Evolutionary conservation across 1,140 invertebrate species (phyloP).

Genomic region (Eurosta solidaginis): DNA sequence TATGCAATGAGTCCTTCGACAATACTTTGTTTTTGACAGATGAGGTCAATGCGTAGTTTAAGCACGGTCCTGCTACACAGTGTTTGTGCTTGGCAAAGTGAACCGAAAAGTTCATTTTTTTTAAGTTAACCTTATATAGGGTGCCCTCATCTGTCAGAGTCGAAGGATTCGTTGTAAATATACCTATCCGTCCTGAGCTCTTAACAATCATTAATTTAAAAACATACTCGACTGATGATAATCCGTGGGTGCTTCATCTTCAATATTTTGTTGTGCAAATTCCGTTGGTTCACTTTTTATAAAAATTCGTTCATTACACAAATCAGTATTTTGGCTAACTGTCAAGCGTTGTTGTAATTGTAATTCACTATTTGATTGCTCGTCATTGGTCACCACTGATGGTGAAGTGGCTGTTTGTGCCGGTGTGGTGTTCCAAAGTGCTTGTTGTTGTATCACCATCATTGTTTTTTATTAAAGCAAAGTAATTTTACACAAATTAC

Average conservation of each 20-base stretch:
- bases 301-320: slow-evolving; percentile 19
- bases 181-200: no score
- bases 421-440: slow-evolving; percentile 22
- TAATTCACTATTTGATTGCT: slow-evolving; percentile 25
- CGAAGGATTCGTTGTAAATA: no score
- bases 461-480: background rate
- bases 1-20: no score
- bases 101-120: no score
- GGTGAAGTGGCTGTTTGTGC: slow-evolving; percentile 12
- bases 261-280: background rate
- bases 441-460: slow-evolving; percentile 37
- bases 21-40: no score
- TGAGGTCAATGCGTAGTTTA: no score
- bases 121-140: no score
- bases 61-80: no score
- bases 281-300: slow-evolving; percentile 2
- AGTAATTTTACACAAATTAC: background rate
- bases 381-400: slow-evolving; percentile 4
- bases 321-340: background rate
- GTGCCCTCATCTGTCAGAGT: no score
- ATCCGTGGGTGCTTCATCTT: background rate
- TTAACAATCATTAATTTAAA: no score
- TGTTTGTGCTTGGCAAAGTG: no score
- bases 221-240: background rate
- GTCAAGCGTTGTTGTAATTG: slow-evolving; percentile 11